phyloP scores from a whole-genome alignment of 2,888 invertebrate species.

The Gastrophysa polygoni region DNA sequence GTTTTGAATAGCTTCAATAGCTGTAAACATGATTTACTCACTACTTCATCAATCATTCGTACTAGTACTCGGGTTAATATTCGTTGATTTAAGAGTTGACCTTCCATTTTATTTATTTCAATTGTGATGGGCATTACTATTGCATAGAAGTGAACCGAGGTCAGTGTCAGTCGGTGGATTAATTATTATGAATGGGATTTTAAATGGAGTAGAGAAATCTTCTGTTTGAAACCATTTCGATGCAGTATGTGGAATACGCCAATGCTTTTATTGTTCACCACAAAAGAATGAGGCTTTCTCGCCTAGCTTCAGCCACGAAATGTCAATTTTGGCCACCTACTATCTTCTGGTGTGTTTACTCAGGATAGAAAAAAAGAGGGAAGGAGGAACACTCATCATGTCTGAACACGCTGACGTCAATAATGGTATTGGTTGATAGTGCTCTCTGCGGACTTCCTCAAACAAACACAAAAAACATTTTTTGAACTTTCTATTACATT shows the following conservation, averaged over 20 bases:
- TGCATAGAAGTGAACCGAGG: not conserved
- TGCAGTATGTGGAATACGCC: not conserved
- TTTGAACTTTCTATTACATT: too few species aligned
- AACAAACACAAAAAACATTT: too few species aligned
- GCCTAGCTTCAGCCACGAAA: too few species aligned
- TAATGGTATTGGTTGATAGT: too few species aligned
- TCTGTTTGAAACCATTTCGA: not conserved
- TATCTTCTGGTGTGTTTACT: too few species aligned
- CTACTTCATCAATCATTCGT: slow-evolving; percentile 14
- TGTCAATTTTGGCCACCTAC: too few species aligned
- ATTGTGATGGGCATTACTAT: slow-evolving; percentile 4
- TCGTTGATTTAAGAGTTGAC: slow-evolving; percentile 7
- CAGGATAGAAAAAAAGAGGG: too few species aligned
- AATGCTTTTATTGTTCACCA: not conserved
- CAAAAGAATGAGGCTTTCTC: too few species aligned
- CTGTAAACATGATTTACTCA: slow-evolving; percentile 7
- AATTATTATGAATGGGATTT: not conserved
- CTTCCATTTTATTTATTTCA: slow-evolving; percentile 9
- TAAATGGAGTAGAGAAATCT: not conserved
- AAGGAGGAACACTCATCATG: too few species aligned
- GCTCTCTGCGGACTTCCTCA: too few species aligned
- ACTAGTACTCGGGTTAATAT: not conserved
- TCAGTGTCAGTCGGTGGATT: not conserved
- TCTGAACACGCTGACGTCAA: too few species aligned
- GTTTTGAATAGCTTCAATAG: not conserved